A percentile compares a stretch with the other conserved stretches of the same genome.
Conservation (phyloP, 2,797 vertebrate genomes). For the Pseudotriccus pelzelni region DNA sequence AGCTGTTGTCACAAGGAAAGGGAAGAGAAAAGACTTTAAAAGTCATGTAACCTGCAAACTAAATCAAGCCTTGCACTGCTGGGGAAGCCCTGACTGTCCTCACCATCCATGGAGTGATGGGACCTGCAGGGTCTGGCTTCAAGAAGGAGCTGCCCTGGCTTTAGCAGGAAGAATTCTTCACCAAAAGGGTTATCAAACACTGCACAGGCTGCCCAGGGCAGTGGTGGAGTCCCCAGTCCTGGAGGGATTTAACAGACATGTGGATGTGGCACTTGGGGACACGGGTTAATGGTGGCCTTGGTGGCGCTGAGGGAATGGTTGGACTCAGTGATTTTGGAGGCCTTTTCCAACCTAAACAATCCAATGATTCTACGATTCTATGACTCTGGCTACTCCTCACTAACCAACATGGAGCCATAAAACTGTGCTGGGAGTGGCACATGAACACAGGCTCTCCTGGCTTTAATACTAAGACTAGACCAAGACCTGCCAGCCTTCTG, state of each 20-base stretch:
- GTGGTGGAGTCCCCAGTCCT: neutral
- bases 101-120: neutral
- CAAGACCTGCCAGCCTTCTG: neutral
- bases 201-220: neutral
- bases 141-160: neutral
- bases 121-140: neutral
- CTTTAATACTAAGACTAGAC: neutral
- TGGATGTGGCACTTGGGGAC: neutral
- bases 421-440: neutral
- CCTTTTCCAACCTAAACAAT: neutral
- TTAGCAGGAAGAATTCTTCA: neutral
- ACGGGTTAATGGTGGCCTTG: fast-evolving
- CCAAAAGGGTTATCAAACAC: neutral
- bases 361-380: neutral
- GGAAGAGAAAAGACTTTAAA: neutral
- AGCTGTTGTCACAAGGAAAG: neutral
- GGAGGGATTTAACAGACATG: fast-evolving
- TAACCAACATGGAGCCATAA: neutral
- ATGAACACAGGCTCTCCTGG: neutral
- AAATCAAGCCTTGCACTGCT: neutral
- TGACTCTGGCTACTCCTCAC: neutral
- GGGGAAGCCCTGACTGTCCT: neutral
- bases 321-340: neutral
- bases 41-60: neutral
- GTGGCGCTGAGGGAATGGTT: fast-evolving